Evolutionary conservation across 2,797 vertebrate species (phyloP).

Genomic region (Eurystomus glaucurus): DNA sequence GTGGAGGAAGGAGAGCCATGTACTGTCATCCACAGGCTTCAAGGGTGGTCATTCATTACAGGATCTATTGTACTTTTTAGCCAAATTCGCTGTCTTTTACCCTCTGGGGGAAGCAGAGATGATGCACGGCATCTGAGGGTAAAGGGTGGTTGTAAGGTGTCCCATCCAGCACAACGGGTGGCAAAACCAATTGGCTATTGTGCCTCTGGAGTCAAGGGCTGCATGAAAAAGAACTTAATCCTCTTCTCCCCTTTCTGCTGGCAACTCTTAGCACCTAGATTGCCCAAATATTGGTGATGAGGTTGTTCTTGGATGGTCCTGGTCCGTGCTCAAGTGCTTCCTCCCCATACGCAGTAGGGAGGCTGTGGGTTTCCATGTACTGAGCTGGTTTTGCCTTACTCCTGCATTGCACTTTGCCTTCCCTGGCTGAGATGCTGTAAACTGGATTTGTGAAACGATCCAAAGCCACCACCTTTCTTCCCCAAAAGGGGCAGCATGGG

Average conservation of each 20-base stretch:
- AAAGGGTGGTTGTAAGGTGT: neutral
- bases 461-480: neutral
- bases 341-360: neutral
- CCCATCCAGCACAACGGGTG: neutral
- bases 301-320: neutral
- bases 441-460: neutral
- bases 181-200: neutral
- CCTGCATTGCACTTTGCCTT: neutral
- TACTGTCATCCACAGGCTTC: neutral
- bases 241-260: neutral
- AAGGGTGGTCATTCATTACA: neutral
- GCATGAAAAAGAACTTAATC: neutral
- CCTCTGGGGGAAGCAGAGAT: neutral
- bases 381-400: neutral
- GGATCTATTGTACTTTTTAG: neutral
- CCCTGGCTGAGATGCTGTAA: neutral
- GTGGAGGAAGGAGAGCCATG: neutral
- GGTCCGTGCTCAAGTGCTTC: neutral
- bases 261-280: neutral
- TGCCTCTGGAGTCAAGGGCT: neutral
- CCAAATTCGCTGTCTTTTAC: neutral
- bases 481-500: neutral
- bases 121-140: fast-evolving
- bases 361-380: neutral
- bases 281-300: neutral